These are phyloP conservation scores for Ameiurus melas DNA, from an alignment of 2,113 vertebrate species.

Conservation along the genomic window DNA sequence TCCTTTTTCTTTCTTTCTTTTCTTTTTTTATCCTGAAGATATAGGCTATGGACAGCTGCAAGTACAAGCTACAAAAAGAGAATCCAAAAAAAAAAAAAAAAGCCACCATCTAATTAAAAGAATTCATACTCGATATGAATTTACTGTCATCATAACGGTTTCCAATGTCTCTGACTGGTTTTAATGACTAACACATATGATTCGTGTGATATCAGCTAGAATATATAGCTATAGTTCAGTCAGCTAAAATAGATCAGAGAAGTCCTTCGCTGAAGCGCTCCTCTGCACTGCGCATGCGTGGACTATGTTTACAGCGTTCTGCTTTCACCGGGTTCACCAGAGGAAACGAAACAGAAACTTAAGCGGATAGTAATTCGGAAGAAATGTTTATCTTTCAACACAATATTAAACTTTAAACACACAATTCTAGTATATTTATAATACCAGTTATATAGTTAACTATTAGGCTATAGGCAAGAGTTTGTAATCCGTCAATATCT, in stretches of 20 bases:
- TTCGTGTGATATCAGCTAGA: background rate
- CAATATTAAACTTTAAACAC: background rate
- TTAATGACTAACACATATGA: background rate
- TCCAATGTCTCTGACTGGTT: background rate
- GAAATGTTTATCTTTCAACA: background rate
- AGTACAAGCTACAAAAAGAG: background rate
- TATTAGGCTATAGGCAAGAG: background rate
- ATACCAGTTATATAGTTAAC: background rate
- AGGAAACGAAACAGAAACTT: slow-evolving; percentile 41
- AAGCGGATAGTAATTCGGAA: background rate
- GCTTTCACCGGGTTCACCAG: background rate
- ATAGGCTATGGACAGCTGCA: background rate
- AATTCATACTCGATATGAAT: background rate
- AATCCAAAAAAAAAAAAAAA: background rate
- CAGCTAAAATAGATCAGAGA: background rate
- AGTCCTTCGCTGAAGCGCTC: no score
- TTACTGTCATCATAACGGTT: background rate
- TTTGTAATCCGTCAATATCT: background rate
- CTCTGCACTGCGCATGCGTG: slow-evolving; percentile 33
- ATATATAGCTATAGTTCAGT: background rate
- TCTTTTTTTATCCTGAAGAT: no score
- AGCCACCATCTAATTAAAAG: background rate
- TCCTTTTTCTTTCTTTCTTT: no score
- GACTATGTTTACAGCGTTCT: background rate
- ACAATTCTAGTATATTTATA: background rate